Percentiles rank a stretch among this genome's conserved stretches.
Evolutionary conservation across 1,140 invertebrate species (phyloP).

Genomic region (Drosophila ficusphila): DNA sequence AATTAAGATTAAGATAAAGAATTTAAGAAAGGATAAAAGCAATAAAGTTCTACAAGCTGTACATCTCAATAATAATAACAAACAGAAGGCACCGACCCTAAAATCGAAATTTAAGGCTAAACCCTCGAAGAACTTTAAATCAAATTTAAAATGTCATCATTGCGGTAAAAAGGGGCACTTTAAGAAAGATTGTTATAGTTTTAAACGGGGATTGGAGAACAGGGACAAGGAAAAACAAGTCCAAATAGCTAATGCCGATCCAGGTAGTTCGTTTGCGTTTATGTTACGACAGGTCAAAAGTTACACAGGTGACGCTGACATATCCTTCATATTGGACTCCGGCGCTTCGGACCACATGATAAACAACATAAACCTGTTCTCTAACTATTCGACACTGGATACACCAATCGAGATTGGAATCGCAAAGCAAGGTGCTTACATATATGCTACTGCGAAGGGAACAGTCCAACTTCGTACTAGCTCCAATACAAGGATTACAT

Average conservation of each 20-base stretch:
- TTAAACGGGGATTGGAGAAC: not conserved
- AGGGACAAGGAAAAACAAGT: not conserved
- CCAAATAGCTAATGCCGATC: not conserved
- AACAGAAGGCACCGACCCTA: not conserved
- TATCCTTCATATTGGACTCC: conserved; percentile 67
- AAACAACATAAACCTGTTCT: conserved; percentile 59
- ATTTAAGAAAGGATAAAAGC: not conserved
- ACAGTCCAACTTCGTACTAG: not conserved
- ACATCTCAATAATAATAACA: conserved; percentile 1
- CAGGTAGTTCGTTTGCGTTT: not conserved
- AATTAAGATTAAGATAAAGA: not conserved
- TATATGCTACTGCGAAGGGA: conserved; percentile 1
- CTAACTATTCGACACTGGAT: conserved; percentile 21
- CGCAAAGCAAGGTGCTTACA: not conserved
- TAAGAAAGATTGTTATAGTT: conserved; percentile 7
- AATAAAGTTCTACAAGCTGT: conserved; percentile 1
- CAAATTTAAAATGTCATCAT: not conserved
- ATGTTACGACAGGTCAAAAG: not conserved
- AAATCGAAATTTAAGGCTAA: conserved; percentile 8
- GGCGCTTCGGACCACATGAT: conserved; percentile 78
- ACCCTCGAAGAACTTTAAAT: not conserved
- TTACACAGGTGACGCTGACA: conserved; percentile 5
- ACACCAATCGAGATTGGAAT: conserved; percentile 3
- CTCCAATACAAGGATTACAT: not conserved
- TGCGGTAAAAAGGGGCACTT: not conserved